Evolutionary conservation across 1,140 invertebrate genomes (phyloP).

Genomic region (Drosophila melanica): DNA sequence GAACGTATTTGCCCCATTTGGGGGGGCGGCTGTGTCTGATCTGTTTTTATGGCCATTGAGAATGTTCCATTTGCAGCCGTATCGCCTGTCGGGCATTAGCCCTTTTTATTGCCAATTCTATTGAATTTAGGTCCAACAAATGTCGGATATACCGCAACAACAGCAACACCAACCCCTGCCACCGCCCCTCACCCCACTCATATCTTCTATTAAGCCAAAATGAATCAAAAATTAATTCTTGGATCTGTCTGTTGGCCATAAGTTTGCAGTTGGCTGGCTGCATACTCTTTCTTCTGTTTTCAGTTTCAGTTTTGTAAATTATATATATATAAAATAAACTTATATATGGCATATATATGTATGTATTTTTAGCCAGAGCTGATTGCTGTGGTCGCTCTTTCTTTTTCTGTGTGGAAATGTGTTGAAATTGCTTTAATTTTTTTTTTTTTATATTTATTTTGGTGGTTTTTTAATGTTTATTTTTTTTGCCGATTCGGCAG

Average conservation of each 20-base stretch:
- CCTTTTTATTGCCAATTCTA: conserved; percentile 78
- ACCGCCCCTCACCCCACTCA: not conserved
- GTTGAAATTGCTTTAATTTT: conserved; percentile 74
- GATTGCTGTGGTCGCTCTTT: conserved; percentile 74
- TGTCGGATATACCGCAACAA: conserved; percentile 26
- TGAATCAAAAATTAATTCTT: conserved; percentile 27
- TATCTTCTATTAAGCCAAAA: conserved; percentile 32
- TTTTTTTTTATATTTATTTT: conserved; percentile 37
- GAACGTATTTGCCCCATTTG: conserved; percentile 10
- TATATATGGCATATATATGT: conserved; percentile 55
- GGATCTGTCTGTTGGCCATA: conserved; percentile 41
- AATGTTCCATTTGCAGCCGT: conserved; percentile 35
- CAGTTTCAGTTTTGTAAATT: no score
- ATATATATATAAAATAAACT: no score
- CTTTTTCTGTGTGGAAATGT: conserved; percentile 57
- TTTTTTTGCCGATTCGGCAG: conserved; percentile 59
- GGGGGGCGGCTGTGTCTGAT: conserved; percentile 20
- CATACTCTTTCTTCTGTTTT: conserved; percentile 28
- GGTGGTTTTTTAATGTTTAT: conserved; percentile 23
- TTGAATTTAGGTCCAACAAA: conserved; percentile 63
- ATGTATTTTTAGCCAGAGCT: conserved; percentile 69
- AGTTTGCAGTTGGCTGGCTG: conserved; percentile 54
- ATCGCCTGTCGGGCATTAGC: conserved; percentile 50
- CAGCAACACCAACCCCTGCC: not conserved
- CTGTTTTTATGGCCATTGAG: conserved; percentile 46